Conservation (phyloP, 2,797 vertebrate species). For the Crypturellus tataupa region DNA sequence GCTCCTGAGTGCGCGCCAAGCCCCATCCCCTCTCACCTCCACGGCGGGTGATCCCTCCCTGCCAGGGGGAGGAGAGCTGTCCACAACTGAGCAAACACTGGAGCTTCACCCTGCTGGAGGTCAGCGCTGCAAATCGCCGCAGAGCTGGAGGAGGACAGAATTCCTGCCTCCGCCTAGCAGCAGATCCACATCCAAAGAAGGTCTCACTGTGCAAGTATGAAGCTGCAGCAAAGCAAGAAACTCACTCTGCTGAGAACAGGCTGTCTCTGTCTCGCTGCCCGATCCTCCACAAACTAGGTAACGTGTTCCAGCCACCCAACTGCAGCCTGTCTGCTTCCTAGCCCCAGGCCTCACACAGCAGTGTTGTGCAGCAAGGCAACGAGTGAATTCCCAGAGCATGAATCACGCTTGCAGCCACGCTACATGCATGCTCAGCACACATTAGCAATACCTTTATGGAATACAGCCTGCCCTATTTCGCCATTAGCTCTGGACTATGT, state of each 20-base stretch:
- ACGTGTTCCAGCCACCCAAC: background rate
- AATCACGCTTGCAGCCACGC: slow-evolving; percentile 18
- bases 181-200: background rate
- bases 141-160: background rate
- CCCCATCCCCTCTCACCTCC: slow-evolving; percentile 51
- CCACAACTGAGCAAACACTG: background rate
- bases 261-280: background rate
- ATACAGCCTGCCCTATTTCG: background rate
- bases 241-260: background rate
- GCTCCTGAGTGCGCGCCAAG: slow-evolving; percentile 6
- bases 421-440: background rate
- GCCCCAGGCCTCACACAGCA: background rate
- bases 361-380: slow-evolving; percentile 21
- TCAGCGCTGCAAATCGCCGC: background rate
- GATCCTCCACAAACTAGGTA: slow-evolving; percentile 50
- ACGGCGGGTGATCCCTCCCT: background rate
- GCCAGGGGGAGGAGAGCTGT: background rate
- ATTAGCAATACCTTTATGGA: slow-evolving; percentile 23
- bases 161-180: slow-evolving; percentile 14
- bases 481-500: background rate
- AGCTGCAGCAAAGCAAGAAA: background rate
- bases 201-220: slow-evolving; percentile 39
- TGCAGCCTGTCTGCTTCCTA: background rate
- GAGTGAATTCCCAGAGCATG: slow-evolving; percentile 45
- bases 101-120: background rate